Conservation (phyloP, 1,140 invertebrate species). For the Chrysopa pallens region DNA sequence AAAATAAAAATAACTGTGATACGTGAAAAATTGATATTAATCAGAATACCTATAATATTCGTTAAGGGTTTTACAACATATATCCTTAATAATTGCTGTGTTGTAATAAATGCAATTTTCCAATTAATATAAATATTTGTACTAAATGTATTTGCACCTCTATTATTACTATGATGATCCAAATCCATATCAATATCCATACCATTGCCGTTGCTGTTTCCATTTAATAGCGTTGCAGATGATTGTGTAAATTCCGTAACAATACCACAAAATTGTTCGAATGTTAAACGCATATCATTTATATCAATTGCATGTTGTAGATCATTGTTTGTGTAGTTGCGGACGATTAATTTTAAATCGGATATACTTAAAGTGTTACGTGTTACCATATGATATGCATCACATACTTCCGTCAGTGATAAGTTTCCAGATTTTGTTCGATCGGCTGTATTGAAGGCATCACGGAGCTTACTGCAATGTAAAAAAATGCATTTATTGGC, state of each 20-base stretch:
- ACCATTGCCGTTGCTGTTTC: conserved; percentile 12
- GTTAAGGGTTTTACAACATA: conserved; percentile 13
- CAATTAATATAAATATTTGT: conserved; percentile 12
- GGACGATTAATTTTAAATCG: conserved; percentile 14
- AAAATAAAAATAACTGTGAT: too few species aligned
- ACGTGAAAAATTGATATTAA: too few species aligned
- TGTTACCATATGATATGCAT: conserved; percentile 17
- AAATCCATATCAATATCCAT: conserved; percentile 16
- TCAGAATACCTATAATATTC: conserved; percentile 14
- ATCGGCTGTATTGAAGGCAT: conserved; percentile 18
- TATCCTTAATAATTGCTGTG: conserved; percentile 16
- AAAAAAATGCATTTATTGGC: too few species aligned
- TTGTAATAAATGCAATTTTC: conserved; percentile 19
- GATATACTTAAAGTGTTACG: conserved; percentile 13
- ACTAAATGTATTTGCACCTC: conserved; percentile 2
- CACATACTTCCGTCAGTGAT: conserved; percentile 12
- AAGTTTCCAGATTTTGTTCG: conserved; percentile 12
- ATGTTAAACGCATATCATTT: conserved; percentile 13
- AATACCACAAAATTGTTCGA: conserved; percentile 34
- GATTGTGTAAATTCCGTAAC: conserved; percentile 29
- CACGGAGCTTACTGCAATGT: conserved; percentile 16
- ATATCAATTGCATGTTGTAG: background rate
- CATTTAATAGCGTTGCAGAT: too few species aligned
- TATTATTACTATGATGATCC: conserved; percentile 3
- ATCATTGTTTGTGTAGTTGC: conserved; percentile 4